These are phyloP conservation scores for Philypnodon macrostomus DNA, from an alignment of 2,797 vertebrate species.

Conservation along the genomic window DNA sequence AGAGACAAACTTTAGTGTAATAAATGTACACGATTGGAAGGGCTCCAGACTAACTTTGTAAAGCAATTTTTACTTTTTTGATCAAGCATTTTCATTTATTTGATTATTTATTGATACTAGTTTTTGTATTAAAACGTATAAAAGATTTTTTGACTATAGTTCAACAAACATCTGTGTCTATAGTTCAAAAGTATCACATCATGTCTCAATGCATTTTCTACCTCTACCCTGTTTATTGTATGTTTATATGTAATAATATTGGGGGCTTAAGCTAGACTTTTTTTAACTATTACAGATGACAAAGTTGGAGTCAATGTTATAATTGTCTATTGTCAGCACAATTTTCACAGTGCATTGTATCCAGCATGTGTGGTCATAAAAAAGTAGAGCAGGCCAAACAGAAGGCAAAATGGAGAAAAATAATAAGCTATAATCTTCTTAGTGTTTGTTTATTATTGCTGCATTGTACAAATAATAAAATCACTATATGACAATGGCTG, in stretches of 20 bases:
- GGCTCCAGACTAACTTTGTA: too few relatives aligned
- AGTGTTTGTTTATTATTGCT: constrained; percentile 59
- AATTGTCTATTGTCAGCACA: constrained; percentile 5
- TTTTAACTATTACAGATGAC: constrained; percentile 7
- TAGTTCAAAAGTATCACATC: neutral
- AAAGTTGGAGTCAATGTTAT: constrained; percentile 12
- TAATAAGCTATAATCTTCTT: constrained; percentile 64
- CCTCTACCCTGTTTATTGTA: too few relatives aligned
- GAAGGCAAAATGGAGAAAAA: constrained; percentile 35
- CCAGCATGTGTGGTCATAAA: constrained; percentile 33
- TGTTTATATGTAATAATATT: too few relatives aligned
- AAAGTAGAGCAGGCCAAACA: constrained; percentile 17
- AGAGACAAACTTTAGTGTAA: too few relatives aligned
- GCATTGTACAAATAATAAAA: constrained; percentile 66
- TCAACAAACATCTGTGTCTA: constrained; percentile 13
- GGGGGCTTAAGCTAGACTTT: neutral
- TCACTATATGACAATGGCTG: constrained; percentile 59
- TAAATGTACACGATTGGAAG: too few relatives aligned
- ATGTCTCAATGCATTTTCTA: too few relatives aligned
- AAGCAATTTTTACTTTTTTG: too few relatives aligned
- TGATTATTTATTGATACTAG: too few relatives aligned
- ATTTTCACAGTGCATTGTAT: constrained; percentile 25
- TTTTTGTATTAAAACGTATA: too few relatives aligned
- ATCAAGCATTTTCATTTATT: too few relatives aligned
- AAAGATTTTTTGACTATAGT: too few relatives aligned